phyloP scores from a whole-genome alignment of 2,113 vertebrate genomes.

The Seriola quinqueradiata region DNA sequence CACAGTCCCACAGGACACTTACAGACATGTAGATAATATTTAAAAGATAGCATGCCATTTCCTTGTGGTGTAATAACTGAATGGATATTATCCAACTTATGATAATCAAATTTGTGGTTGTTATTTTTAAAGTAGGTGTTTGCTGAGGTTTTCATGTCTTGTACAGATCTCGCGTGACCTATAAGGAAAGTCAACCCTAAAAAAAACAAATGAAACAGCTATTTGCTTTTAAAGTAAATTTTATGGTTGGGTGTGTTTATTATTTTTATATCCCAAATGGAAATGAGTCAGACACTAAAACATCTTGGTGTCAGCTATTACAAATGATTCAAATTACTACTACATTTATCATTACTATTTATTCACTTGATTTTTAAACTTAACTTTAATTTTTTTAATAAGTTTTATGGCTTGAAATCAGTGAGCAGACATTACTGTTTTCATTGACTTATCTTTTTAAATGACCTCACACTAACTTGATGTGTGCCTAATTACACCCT shows the following conservation, averaged over 20 bases:
- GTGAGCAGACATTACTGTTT: no score
- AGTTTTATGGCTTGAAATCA: background rate
- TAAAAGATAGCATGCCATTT: background rate
- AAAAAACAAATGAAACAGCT: background rate
- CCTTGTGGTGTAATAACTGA: background rate
- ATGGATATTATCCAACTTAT: background rate
- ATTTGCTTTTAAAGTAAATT: background rate
- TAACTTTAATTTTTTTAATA: background rate
- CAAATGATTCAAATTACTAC: background rate
- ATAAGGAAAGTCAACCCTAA: background rate
- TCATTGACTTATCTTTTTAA: background rate
- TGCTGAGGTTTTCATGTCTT: no score
- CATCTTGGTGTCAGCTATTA: background rate
- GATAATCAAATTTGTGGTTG: background rate
- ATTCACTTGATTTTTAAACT: background rate
- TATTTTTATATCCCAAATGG: background rate
- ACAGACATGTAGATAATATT: background rate
- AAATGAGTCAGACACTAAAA: background rate
- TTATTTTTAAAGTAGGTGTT: background rate
- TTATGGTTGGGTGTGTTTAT: slow-evolving; percentile 1
- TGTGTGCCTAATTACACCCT: no score
- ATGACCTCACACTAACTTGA: background rate
- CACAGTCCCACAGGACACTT: background rate
- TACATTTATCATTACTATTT: background rate
- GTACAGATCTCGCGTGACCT: background rate